A percentile compares a stretch with the other conserved stretches of the same genome.
phyloP scores from a whole-genome alignment of 2,888 invertebrate genomes.

The Eupithecia subfuscata region DNA sequence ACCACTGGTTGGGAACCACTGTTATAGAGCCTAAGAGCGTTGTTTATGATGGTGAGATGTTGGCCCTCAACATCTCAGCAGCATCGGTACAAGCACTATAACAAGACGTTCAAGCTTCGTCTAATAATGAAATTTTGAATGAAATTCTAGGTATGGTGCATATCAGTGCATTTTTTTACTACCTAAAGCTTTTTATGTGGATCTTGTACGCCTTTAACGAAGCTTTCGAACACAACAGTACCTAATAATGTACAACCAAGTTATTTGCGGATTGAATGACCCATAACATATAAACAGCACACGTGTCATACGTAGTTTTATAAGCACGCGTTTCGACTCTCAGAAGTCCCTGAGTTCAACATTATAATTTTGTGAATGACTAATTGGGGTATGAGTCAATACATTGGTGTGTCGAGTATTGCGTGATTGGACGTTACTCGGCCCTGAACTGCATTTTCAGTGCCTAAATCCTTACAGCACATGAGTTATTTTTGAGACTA shows the following conservation, averaged over 20 bases:
- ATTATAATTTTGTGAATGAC: constrained; percentile 72
- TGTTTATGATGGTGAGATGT: too few species aligned
- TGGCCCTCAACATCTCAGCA: too few species aligned
- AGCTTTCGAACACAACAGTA: neutral
- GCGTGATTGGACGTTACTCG: constrained; percentile 59
- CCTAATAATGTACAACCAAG: constrained; percentile 21
- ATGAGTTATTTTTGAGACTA: neutral
- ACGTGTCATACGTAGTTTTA: constrained; percentile 36
- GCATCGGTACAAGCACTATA: too few species aligned
- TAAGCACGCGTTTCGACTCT: constrained; percentile 35
- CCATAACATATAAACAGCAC: constrained; percentile 40
- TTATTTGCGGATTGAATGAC: constrained; percentile 43
- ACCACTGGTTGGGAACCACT: too few species aligned
- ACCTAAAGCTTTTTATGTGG: neutral
- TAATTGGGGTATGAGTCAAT: constrained; percentile 73
- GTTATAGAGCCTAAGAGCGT: too few species aligned
- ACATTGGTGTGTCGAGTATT: constrained; percentile 49
- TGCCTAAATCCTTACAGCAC: neutral
- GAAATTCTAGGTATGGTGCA: too few species aligned
- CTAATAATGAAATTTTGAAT: too few species aligned
- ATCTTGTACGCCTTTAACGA: neutral
- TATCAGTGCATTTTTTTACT: neutral
- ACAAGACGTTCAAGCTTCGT: too few species aligned
- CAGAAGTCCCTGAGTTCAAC: constrained; percentile 53
- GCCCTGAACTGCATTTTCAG: constrained; percentile 6